These are phyloP conservation scores for Nomia melanderi DNA, from an alignment of 1,140 invertebrate species.

Conservation along the genomic window DNA sequence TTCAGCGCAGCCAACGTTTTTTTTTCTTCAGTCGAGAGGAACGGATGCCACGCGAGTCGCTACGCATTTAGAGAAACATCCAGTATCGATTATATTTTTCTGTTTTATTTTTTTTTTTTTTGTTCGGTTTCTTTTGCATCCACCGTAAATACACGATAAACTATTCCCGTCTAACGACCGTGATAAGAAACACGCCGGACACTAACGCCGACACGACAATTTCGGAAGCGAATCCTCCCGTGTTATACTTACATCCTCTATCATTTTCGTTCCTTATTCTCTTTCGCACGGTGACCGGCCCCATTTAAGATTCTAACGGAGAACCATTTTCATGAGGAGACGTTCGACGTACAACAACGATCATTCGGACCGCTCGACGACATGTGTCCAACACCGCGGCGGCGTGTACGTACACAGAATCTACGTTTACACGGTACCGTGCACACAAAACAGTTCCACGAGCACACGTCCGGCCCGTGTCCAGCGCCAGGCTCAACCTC, in stretches of 20 bases:
- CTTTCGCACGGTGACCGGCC: neutral
- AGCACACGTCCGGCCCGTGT: constrained; percentile 14
- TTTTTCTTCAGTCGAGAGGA: neutral
- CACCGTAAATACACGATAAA: neutral
- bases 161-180: neutral
- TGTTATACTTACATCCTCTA: no score
- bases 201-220: constrained; percentile 5
- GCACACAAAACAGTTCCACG: neutral
- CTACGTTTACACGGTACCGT: constrained; percentile 41
- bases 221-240: neutral
- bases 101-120: no score
- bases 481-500: constrained; percentile 24
- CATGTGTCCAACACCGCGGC: constrained; percentile 46
- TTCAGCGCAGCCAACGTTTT: neutral
- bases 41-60: neutral
- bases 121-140: no score
- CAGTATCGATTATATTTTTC: neutral
- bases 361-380: constrained; percentile 31
- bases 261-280: no score
- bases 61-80: neutral
- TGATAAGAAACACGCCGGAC: neutral
- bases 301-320: constrained; percentile 1
- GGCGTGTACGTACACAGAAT: constrained; percentile 51
- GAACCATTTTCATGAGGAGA: constrained; percentile 2
- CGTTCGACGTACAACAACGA: neutral